Evolutionary conservation across 2,888 invertebrate genomes (phyloP), one percentile per base, ranked within the genome.

Genomic region (Dicyrtoma fusca): DNA sequence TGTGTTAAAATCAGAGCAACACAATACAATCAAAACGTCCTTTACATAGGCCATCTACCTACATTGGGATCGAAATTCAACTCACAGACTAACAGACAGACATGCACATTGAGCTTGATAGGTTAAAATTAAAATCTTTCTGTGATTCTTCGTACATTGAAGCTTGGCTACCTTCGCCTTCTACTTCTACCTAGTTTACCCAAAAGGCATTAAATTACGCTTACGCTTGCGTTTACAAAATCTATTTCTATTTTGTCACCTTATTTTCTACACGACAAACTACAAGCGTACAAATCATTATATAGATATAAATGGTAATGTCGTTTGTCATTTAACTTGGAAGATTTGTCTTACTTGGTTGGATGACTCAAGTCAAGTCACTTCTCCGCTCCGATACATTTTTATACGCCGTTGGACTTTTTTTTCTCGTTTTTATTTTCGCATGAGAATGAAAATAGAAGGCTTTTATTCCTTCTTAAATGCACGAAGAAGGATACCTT

Each of bases 381-480:
- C 14, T 61, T 34, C 61, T 34, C 42, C 61, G 61, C 42, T 61
- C 61, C 34, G 61, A 42, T 26, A 61, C 34, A 61, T 42, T 61
- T 61, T 42, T 34, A 34, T 17, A 4, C 34, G 34, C 34, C 34
- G 34, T 34, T 34, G 34, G 34, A 34, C 8, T 34, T 34, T 34
- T 8, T 34, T 42, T 4, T 13, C 19, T 42, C 34, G 17, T 17
- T n/a, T 19, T 49, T 34, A 17, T 34, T 34, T 42, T 61, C 61
- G 61, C 61, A 61, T 34, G 42, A 61, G 61, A 61, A 61, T 34
- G 42, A 61, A 61, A 49, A 17, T 17, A 49, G 49, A 49, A 34
- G 34, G 34, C 34, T 34, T 34, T 34, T 34, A 8, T 34, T 8
- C 21, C 3, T 57, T 14, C 57, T 57, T 21, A 26, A 34, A 57